Conservation (phyloP, 35 echinoderm and acorn worm species). For the Heliocidaris erythrogramma region DNA sequence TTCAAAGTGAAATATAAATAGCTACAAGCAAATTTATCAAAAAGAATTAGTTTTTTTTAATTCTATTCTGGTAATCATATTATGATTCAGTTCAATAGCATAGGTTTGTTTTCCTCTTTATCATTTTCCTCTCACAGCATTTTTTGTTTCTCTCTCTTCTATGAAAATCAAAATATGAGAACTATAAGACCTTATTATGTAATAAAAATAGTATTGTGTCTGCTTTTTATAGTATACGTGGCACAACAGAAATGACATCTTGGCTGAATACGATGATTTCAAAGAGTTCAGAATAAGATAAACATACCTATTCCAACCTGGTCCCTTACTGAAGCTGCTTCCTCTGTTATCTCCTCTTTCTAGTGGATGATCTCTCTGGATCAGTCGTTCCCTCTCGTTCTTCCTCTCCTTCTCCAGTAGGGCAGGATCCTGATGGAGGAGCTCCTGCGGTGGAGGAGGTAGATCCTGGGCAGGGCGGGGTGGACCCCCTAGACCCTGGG, state of each 20-base stretch:
- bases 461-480: conserved; percentile 5
- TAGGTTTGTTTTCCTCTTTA: too few species aligned
- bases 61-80: too few species aligned
- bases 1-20: background rate
- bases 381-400: conserved; percentile 31
- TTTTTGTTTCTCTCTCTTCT: too few species aligned
- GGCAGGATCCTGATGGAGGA: conserved; percentile 10
- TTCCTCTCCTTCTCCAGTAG: conserved; percentile 8
- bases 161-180: too few species aligned
- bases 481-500: conserved; percentile 44
- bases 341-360: background rate
- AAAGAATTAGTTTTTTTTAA: too few species aligned
- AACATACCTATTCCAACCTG: conserved; percentile 52
- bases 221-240: too few species aligned
- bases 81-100: too few species aligned
- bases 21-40: background rate
- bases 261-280: background rate
- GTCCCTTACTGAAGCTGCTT: conserved; percentile 48
- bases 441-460: background rate
- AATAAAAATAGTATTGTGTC: too few species aligned
- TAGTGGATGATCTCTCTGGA: conserved; percentile 35
- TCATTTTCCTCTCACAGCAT: too few species aligned
- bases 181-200: too few species aligned
- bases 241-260: too few species aligned
- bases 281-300: background rate